Evolutionary conservation across 2,797 vertebrate species (phyloP), one percentile per base, ranked within the genome.

Genomic region (Lacerta viridis): DNA sequence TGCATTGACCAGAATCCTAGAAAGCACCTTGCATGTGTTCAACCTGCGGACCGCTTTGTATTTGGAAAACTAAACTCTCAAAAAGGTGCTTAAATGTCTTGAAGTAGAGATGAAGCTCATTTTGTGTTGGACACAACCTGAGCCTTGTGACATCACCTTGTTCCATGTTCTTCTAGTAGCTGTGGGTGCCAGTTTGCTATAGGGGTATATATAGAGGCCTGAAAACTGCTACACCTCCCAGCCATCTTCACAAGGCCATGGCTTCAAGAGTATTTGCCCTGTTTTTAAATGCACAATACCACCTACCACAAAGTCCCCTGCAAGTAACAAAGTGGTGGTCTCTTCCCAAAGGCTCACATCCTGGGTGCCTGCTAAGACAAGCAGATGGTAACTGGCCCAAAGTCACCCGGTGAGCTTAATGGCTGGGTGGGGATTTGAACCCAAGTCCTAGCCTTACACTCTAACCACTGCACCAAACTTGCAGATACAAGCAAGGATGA

Each of bases 261-360:
- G 27, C 8, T 8, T n/a, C 13, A 5, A 61, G 17, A 33, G 36
- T 33, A 55, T 33, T 66, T 23, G 27, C 11, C 13, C 33, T 75
- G 72, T 86, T 83, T 41, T 87, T 78, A 89, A 79, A 79, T 69
- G 74, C 82, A 43, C 29, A 91, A 86, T 88, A 1, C 1, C 27
- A 68, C 75, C 64, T 80, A 27, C 20, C 80, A 64, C 50, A 87
- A 90, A 84, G 78, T 81, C 8, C 79, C 36, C 23, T 85, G 3
- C 0, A 1, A 90, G 87, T 76, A 77, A 82, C 1, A 0, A 81
- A 61, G 86, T 79, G 74, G 83, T 7, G 3, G 77, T 82, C 80
- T 84, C 8, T 84, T 83, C 84, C 74, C 7, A 25, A 83, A 87
- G 43, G 78, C 86, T 90, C 78, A 1, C 46, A 17, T 71, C 29